phyloP scores from a whole-genome alignment of 2,113 vertebrate genomes.

The Aix galericulata region DNA sequence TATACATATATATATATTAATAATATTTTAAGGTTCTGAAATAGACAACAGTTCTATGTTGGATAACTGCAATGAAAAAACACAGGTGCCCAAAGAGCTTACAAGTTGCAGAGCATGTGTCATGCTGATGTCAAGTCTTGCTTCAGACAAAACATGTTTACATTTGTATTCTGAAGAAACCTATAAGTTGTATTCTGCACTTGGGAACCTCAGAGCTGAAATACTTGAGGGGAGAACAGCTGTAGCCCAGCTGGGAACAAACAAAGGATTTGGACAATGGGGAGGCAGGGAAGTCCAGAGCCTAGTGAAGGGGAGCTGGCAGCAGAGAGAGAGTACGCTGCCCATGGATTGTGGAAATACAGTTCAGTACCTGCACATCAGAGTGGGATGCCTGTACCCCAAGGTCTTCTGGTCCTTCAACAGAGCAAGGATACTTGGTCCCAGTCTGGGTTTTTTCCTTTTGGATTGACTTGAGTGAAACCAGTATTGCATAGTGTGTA shows the following conservation, averaged over 20 bases:
- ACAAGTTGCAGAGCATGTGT: neutral
- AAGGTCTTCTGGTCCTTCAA: neutral
- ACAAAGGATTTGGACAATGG: neutral
- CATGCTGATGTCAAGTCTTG: neutral
- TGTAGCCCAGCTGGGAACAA: neutral
- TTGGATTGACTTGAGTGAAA: neutral
- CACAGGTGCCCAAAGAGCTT: neutral
- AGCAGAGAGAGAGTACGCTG: neutral
- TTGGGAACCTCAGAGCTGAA: neutral
- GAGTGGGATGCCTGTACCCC: neutral
- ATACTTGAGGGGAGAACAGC: neutral
- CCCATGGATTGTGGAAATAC: fast-evolving
- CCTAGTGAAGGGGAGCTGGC: neutral
- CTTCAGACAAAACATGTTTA: neutral
- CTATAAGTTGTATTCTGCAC: neutral
- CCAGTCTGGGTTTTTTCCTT: neutral
- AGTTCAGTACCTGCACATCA: fast-evolving
- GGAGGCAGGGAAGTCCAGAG: neutral
- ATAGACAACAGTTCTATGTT: fast-evolving
- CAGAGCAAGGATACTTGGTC: neutral
- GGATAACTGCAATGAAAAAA: neutral
- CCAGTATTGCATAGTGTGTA: neutral
- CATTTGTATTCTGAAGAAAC: neutral
- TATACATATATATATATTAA: no score
- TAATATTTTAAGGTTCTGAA: neutral